Percentiles rank a stretch among this genome's conserved stretches.
Conservation (phyloP, 2,888 invertebrate genomes). For the Cerastis rubricosa region DNA sequence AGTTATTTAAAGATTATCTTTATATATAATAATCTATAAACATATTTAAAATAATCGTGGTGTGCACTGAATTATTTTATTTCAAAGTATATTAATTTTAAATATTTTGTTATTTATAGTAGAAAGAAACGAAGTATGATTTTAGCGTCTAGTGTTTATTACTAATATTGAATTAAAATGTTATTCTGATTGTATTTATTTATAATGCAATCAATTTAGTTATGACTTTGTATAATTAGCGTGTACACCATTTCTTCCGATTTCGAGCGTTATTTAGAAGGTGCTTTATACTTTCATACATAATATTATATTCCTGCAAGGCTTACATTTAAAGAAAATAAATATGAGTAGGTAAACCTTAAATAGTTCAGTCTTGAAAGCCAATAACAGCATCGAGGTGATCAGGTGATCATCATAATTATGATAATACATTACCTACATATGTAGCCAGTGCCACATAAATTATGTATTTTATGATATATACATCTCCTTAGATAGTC, state of each 20-base stretch:
- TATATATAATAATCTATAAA: constrained; percentile 70
- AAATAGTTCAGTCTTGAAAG: constrained; percentile 16
- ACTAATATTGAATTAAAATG: constrained; percentile 55
- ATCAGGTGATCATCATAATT: constrained; percentile 24
- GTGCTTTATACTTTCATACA: constrained; percentile 50
- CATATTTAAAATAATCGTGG: constrained; percentile 72
- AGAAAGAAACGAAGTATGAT: constrained; percentile 59
- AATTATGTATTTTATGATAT: constrained; percentile 79
- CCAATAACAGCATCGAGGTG: constrained; percentile 41
- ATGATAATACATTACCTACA: constrained; percentile 64
- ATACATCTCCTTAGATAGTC: constrained; percentile 85
- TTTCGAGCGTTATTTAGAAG: constrained; percentile 49
- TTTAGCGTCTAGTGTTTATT: constrained; percentile 60
- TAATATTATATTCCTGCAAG: constrained; percentile 49
- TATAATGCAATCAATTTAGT: constrained; percentile 60
- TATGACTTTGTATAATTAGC: constrained; percentile 54
- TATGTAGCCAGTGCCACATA: constrained; percentile 88
- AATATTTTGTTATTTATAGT: constrained; percentile 69
- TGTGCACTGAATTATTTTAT: constrained; percentile 76
- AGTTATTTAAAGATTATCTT: constrained; percentile 79
- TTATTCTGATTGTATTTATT: constrained; percentile 65
- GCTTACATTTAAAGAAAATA: constrained; percentile 37
- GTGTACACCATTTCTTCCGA: constrained; percentile 67
- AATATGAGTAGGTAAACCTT: constrained; percentile 24
- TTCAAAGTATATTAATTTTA: constrained; percentile 65